Base-by-base conservation (phyloP, 1,140 invertebrate genomes). In the Neodiprion fabricii region DNA sequence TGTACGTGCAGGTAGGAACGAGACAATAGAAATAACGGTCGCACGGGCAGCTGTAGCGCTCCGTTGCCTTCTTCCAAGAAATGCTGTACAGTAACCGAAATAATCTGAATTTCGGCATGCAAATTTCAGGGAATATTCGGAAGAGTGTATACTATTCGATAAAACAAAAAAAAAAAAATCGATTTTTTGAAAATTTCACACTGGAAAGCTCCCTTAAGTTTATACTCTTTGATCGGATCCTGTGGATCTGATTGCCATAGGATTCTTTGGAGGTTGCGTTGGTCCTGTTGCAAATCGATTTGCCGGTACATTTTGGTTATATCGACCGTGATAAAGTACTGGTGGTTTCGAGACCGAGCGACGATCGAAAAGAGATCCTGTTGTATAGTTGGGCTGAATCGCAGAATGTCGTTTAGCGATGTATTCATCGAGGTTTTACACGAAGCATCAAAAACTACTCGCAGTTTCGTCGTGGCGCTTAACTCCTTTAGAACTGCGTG, bases 361-460 rank as follows among this genome's bases (percentile, higher is more conserved):
- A 72, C 47, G n/a, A 72, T 61, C 23, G 53, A 65, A 23, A 72
- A 72, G 14, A 74, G 70, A 50, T 78, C 77, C 5, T 70, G 23
- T 72, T 78, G 77, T 11, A 73, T 40, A 12, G 17, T 23, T 5
- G 77, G 75, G 17, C 85, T 83, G 9, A 70, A 74, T 9, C 79
- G 53, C 50, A 83, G 65, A 7, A 72, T 74, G 61, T 84, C 79
- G 73, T 85, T 85, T 7, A 85, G 69, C 7, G 81, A 84, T 14
- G 72, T n/a, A 10, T 77, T 79, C 10, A 14, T 71, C 7, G 78
- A 72, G 10, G 76, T 74, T 68, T 79, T 79, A 7, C 74, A 75
- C 0, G 81, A 83, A 3, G 79, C 84, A 72, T 87, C 82, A 71
- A 86, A 86, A 9, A 85, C 83, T 17, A 84, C 76, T 14, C 84